Conservation (phyloP, 2,888 invertebrate species). For the Temnothorax ravouxi region DNA sequence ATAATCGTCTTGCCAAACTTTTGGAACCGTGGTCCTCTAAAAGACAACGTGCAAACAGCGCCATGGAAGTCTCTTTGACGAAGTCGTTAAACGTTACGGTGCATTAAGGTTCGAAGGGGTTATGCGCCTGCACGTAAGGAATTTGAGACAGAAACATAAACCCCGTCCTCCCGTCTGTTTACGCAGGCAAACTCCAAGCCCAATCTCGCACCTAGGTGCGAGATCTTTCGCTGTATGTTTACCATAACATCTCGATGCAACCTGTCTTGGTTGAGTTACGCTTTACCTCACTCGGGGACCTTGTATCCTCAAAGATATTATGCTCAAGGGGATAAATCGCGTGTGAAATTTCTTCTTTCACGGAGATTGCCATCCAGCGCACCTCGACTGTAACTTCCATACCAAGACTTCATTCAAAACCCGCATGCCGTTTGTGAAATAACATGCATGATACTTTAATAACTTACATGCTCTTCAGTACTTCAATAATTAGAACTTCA, state of each 20-base stretch:
- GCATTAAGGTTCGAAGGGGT: constrained; percentile 76
- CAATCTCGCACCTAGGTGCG: constrained; percentile 86
- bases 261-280: constrained; percentile 81
- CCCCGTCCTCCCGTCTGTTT: constrained; percentile 82
- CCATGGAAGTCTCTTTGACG: constrained; percentile 72
- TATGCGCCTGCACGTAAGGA: constrained; percentile 80
- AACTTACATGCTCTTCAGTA: background rate
- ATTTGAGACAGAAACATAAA: constrained; percentile 86
- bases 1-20: constrained; percentile 78
- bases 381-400: background rate
- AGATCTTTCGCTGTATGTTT: constrained; percentile 85
- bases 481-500: too few species aligned
- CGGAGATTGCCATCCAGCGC: constrained; percentile 57
- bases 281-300: constrained; percentile 73
- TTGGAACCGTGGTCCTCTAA: constrained; percentile 71
- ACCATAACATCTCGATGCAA: constrained; percentile 85
- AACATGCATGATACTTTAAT: background rate
- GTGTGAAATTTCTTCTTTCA: constrained; percentile 77
- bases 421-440: background rate
- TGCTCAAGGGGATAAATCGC: constrained; percentile 61
- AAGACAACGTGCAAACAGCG: constrained; percentile 71
- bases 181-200: constrained; percentile 84
- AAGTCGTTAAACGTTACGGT: constrained; percentile 79
- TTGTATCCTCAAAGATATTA: constrained; percentile 68
- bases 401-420: constrained; percentile 20